Percentiles rank a stretch among this genome's conserved stretches.
Conservation (phyloP, 2,113 vertebrate genomes). For the Emydocephalus ijimae region DNA sequence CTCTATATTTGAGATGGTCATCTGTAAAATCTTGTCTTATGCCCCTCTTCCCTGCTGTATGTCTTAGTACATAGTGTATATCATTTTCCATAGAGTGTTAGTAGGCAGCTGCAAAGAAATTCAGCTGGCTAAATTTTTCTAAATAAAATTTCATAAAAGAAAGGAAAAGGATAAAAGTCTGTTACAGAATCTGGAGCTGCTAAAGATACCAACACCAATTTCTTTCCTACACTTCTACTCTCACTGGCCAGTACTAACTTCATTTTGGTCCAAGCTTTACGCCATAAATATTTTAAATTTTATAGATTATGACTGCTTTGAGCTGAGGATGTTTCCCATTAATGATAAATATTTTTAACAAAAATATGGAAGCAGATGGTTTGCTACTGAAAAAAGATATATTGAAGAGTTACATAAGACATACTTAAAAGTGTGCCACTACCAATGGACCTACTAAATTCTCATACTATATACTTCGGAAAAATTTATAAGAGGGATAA, state of each 20-base stretch:
- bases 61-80: background rate
- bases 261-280: background rate
- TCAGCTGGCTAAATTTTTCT: background rate
- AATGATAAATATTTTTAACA: background rate
- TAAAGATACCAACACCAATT: background rate
- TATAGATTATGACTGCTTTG: background rate
- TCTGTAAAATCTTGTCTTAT: background rate
- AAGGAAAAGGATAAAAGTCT: background rate
- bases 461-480: background rate
- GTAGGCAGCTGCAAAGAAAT: background rate
- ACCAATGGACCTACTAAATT: background rate
- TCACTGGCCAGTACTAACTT: background rate
- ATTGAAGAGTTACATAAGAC: background rate
- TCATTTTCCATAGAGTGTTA: background rate
- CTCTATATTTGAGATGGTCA: background rate
- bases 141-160: too few relatives aligned
- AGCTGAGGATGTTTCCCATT: background rate
- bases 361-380: background rate
- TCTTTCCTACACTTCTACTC: background rate
- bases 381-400: background rate
- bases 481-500: background rate
- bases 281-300: background rate
- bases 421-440: background rate
- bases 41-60: background rate
- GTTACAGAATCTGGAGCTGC: background rate